phyloP scores from a whole-genome alignment of 2,113 vertebrate genomes.

The Chaenocephalus aceratus region DNA sequence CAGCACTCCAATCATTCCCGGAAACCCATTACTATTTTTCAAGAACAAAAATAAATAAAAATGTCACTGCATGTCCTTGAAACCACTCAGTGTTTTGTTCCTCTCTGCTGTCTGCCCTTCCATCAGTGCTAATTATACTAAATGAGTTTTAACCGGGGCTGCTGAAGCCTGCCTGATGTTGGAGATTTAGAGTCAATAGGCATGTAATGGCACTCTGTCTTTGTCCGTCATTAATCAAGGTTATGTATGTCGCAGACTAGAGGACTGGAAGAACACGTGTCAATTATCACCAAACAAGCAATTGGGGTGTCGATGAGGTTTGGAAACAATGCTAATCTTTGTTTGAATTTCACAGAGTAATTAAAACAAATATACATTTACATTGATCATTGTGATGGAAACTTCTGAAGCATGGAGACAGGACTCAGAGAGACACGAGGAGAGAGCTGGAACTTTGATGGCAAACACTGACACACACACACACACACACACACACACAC shows the following conservation, averaged over 20 bases:
- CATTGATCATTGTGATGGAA: neutral
- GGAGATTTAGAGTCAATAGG: slow-evolving; percentile 74
- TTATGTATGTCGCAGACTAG: slow-evolving; percentile 49
- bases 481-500: too few species aligned
- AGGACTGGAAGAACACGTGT: slow-evolving; percentile 67
- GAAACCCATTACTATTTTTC: slow-evolving; percentile 48
- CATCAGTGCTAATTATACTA: slow-evolving; percentile 77
- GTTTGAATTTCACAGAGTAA: slow-evolving; percentile 24
- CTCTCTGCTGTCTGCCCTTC: slow-evolving; percentile 61
- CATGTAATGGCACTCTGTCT: slow-evolving; percentile 73
- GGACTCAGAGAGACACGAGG: too few species aligned
- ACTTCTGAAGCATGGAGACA: too few species aligned
- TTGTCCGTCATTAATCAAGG: slow-evolving; percentile 76
- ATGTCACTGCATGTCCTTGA: slow-evolving; percentile 72
- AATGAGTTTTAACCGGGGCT: slow-evolving; percentile 72
- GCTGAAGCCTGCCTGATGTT: slow-evolving; percentile 74
- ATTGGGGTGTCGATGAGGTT: slow-evolving; percentile 36
- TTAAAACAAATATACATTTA: neutral
- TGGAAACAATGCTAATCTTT: slow-evolving; percentile 28
- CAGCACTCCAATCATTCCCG: slow-evolving; percentile 49
- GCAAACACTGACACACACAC: too few species aligned
- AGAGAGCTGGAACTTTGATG: too few species aligned
- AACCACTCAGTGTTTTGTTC: slow-evolving; percentile 53
- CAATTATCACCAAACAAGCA: slow-evolving; percentile 56
- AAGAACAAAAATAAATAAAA: slow-evolving; percentile 46